Base-by-base conservation (phyloP, 2,797 vertebrate species). In the Acrossocheilus wenchowensis region DNA sequence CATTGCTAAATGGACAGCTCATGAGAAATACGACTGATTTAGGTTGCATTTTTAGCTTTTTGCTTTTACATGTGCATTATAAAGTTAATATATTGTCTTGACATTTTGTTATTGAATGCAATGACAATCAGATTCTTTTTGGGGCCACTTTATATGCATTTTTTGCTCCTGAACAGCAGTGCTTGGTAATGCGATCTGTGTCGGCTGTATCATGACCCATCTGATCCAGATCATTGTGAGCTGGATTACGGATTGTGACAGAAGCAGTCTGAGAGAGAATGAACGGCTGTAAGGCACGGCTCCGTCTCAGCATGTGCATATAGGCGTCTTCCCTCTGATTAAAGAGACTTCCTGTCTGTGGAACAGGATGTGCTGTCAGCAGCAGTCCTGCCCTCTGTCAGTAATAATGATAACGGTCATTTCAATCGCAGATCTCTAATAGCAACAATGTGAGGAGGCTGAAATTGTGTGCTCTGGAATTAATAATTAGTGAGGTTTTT, bases 321-420 rank as follows among this genome's bases (percentile, higher is more conserved):
- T 79, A 77, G 54, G 64, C 85, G 39, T 86, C 80, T 82, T 50
- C 72, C 71, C 81, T 89, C 71, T 89, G 86, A 89, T 89, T 87
- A 84, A 86, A 83, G 86, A 60, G 64, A 82, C 83, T 85, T 91
- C 82, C 89, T 83, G 77, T 82, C 72, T 88, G 69, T 21, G 39
- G 54, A 78, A 74, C 86, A 87, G 83, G 86, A 87, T 82, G 86
- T 75, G 86, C 36, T 72, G 77, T 81, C 50, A 81, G 78, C 68
- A 48, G 36, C 73, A 62, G 68, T 57, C 72, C 68, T 85, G 86
- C 64, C 68, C 73, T 75, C 80, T 71, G 66, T 86, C 78, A 81
- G 77, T 69, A 66, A 41, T 66, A 41, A 80, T 87, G 68, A 78
- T 60, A 71, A 54, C 30, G 62, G 64, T 78, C 74, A 78, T 82